Base-by-base conservation (phyloP, 35 echinoderm and acorn worm species). In the Ophiothrix spiculata region DNA sequence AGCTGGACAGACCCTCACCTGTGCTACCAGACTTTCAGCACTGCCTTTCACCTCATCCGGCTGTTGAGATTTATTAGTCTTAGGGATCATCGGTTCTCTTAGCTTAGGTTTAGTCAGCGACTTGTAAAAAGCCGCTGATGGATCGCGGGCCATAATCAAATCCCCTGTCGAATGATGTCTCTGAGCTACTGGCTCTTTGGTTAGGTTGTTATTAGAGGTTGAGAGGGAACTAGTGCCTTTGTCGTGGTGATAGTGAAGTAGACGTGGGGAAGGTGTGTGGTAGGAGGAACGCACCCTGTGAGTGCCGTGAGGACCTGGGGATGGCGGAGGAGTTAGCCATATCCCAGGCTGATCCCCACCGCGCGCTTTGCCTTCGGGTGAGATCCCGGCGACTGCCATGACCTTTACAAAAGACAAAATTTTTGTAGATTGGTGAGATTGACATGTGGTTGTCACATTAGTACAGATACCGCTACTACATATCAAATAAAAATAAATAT, bases 301-400 rank as follows among this genome's bases (percentile, higher is more conserved):
- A 32, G 88, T 79, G 36, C 83, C 80, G 25, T 86, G 76, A 56
- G 80, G 89, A 39, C 78, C 79, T 23, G 92, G 96, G 75, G 96
- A 99, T 35, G 91, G 91, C 25, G 91, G 91, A 36, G 89, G 96
- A 23, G 92, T 94, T 32, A 94, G 86, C 96, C 91, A 99, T 35
- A 94, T 76, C 31, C 81, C 33, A 4, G 90, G 86, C 35, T 40
- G 81, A 64, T 79, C 86, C 42, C 86, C 86, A 35, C 39, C 75
- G 77, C 88, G 75, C 39, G 95, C 60, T 87, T 90, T 93, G 39
- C 95, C 94, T 35, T 93, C 91, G 31, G 95, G 85, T 35, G 95
- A 80, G 74, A 93, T 97, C 32, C 95, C 95, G 25, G 95, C 95
- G n/a, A 97, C 95, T 36, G 95, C 95, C 91, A 97, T 97, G 81